phyloP scores from a whole-genome alignment of 2,888 invertebrate genomes.

The Anaspis maculata region DNA sequence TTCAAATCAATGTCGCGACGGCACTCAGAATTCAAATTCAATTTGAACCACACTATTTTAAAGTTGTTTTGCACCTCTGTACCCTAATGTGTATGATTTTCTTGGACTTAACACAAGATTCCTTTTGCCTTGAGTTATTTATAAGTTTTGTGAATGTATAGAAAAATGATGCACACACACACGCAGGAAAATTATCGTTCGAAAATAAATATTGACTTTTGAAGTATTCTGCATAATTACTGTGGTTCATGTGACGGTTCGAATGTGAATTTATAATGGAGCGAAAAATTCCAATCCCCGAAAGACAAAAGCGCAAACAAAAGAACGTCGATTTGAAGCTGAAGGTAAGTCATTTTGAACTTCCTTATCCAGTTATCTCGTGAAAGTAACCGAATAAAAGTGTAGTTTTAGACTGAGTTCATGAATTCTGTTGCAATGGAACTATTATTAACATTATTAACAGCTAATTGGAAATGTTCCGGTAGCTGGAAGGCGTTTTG shows the following conservation, averaged over 20 bases:
- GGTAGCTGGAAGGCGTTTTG: no score
- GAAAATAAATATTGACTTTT: neutral
- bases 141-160: conserved; percentile 12
- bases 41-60: neutral
- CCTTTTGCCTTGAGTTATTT: conserved; percentile 17
- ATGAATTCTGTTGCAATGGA: no score
- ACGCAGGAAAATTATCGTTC: neutral
- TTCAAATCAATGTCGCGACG: conserved; percentile 2
- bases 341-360: conserved; percentile 18
- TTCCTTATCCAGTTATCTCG: no score
- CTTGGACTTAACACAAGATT: no score
- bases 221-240: neutral
- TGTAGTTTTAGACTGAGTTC: no score
- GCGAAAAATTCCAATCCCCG: conserved; percentile 18
- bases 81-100: no score
- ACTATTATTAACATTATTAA: no score
- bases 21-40: neutral
- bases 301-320: conserved; percentile 22
- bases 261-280: no score
- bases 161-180: conserved; percentile 3
- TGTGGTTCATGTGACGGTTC: no score
- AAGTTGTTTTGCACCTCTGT: neutral
- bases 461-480: no score
- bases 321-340: conserved; percentile 19
- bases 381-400: no score